Base-by-base conservation (phyloP, 2,797 vertebrate species). In the Coregonus sp. region DNA sequence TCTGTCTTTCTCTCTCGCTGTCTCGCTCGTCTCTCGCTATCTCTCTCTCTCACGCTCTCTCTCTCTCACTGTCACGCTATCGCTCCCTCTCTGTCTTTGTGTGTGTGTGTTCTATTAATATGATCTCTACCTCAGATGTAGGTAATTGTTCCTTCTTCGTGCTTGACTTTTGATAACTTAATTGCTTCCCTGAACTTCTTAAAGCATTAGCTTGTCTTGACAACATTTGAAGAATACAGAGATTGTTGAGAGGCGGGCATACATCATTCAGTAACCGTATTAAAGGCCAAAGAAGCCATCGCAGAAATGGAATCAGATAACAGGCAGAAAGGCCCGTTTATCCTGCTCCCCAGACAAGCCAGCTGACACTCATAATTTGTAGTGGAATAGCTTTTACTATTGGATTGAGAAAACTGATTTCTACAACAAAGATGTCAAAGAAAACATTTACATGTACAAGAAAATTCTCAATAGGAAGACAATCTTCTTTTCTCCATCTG, bases 201-300 rank as follows among this genome's bases (percentile, higher is more conserved):
- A 7, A 72, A 76, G 78, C 72, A 81, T 84, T 78, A 78, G 71
- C 80, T 77, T 74, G 82, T 85, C 82, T 63, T 56, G 70, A 87
- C 78, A 84, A 80, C 74, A 40, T 77, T 33, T 5, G 29, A 81
- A 78, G 4, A 5, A 81, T 54, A 40, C 65, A 65, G 65, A 72
- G 79, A 78, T 83, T 82, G 82, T 83, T 80, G 76, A 66, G 78
- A 84, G 47, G 54, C 4, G 11, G 59, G 16, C 59, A 25, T 63
- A 9, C 59, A 63, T 63, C 59, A 63, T 63, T 25, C 59, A 63
- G 20, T 63, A 6, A 9, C 7, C 20, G 29, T 29, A 4, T 25
- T 63, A 18, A 59, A 25, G 59, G n/a, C 20, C 59, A 29, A 63
- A 63, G 20, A 63, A 25, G 59, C 3, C 20, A 25, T 63, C 20